These are phyloP conservation scores for Arnoldichthys spilopterus DNA, from an alignment of 2,797 vertebrate genomes.

Conservation along the genomic window DNA sequence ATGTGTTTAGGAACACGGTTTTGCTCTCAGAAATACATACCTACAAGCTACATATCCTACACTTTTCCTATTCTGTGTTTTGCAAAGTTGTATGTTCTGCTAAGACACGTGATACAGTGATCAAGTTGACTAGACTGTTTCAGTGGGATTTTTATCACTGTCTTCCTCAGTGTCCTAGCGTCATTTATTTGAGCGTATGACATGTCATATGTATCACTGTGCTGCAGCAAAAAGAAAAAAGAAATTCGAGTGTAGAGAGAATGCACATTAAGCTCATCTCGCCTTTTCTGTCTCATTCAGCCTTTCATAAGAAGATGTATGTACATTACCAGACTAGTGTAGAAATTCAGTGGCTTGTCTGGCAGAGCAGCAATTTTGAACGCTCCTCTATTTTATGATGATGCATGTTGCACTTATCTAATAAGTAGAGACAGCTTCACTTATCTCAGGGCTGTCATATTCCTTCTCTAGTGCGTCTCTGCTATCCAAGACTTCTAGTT, in stretches of 20 bases:
- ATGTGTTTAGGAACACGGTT: neutral
- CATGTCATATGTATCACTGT: conserved; percentile 3
- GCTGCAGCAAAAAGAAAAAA: conserved; percentile 1
- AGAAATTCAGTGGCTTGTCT: conserved; percentile 38
- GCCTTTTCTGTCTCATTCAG: conserved; percentile 38
- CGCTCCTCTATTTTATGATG: conserved; percentile 48
- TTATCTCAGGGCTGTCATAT: conserved; percentile 78
- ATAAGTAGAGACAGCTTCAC: conserved; percentile 76
- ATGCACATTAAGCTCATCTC: conserved; percentile 40
- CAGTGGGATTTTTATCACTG: conserved; percentile 19
- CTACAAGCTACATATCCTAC: too few species aligned
- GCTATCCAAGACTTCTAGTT: conserved; percentile 74
- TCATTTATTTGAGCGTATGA: conserved; percentile 15
- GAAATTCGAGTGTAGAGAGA: conserved; percentile 17
- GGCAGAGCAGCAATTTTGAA: conserved; percentile 49
- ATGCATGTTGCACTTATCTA: conserved; percentile 75
- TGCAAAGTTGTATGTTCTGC: neutral
- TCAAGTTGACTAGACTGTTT: neutral
- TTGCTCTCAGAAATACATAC: neutral
- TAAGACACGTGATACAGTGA: neutral
- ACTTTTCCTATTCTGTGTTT: neutral
- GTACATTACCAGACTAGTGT: conserved; percentile 33
- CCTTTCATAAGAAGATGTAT: conserved; percentile 25
- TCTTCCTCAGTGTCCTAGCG: conserved; percentile 4
- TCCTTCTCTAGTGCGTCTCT: conserved; percentile 66